Conservation (phyloP, 1,140 invertebrate genomes). For the Cataglyphis hispanica region DNA sequence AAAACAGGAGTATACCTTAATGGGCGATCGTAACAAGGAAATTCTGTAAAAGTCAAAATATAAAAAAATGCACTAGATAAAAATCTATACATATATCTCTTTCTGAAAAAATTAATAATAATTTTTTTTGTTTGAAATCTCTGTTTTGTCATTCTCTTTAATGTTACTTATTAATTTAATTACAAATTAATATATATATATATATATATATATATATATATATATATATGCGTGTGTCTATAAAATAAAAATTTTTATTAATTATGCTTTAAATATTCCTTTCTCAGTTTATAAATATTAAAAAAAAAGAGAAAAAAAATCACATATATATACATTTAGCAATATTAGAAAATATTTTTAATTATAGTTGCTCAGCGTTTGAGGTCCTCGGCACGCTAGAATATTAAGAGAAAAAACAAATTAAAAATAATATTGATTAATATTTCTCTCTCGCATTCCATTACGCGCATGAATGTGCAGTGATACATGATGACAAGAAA, state of each 20-base stretch:
- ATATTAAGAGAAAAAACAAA: slow-evolving; percentile 32
- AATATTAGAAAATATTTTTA: slow-evolving; percentile 19
- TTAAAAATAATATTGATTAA: slow-evolving; percentile 45
- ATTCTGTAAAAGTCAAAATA: not conserved
- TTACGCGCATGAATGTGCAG: slow-evolving; percentile 34
- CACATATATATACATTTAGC: not conserved
- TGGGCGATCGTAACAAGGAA: not conserved
- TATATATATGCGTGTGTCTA: no score
- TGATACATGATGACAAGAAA: slow-evolving; percentile 16
- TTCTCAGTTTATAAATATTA: not conserved
- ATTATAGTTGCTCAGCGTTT: not conserved
- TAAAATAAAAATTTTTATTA: not conserved
- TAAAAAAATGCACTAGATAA: not conserved
- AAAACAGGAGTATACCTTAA: not conserved
- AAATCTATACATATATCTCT: not conserved
- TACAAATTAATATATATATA: no score
- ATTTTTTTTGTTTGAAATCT: not conserved
- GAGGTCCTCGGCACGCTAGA: not conserved
- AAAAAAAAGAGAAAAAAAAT: not conserved
- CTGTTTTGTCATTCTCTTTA: not conserved
- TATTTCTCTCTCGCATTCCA: slow-evolving; percentile 1
- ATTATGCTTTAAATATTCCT: slow-evolving; percentile 25
- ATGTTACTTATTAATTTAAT: no score
- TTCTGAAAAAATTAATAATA: not conserved
- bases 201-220: no score